These are phyloP conservation scores for Florisuga fusca DNA, from an alignment of 2,797 vertebrate genomes.

Conservation along the genomic window DNA sequence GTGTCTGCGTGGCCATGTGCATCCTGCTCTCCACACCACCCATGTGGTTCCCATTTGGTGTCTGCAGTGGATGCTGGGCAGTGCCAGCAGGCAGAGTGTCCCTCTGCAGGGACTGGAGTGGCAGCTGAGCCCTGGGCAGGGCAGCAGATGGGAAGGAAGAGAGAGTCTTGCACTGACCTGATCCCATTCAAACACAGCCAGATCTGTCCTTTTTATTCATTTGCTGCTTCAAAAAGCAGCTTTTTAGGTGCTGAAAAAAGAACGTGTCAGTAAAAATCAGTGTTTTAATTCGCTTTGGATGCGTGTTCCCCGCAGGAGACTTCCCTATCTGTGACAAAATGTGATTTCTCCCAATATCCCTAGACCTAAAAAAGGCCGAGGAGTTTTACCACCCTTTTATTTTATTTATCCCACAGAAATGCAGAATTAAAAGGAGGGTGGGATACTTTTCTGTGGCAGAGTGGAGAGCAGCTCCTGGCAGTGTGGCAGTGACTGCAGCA, in stretches of 20 bases:
- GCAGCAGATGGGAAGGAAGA: neutral
- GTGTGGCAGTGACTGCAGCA: neutral
- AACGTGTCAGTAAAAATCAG: neutral
- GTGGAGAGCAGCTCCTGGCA: fast-evolving
- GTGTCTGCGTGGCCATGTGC: no score
- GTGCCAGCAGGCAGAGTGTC: neutral
- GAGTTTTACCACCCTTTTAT: neutral
- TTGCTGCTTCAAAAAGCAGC: neutral
- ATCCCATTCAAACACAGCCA: neutral
- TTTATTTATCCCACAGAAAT: neutral
- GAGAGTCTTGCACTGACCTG: neutral
- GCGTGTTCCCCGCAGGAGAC: neutral
- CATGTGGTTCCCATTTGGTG: fast-evolving
- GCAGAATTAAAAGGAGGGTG: neutral
- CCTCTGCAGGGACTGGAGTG: neutral
- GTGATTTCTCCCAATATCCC: neutral
- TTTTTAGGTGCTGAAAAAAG: neutral
- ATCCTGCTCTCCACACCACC: neutral
- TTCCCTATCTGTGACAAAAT: neutral
- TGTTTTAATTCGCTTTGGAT: neutral
- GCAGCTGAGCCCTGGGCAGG: neutral
- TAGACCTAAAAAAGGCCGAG: neutral
- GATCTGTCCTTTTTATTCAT: neutral
- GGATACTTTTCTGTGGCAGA: neutral
- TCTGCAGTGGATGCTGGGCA: neutral